phyloP scores from a whole-genome alignment of 1,140 invertebrate genomes.

The Euwallacea similis region DNA sequence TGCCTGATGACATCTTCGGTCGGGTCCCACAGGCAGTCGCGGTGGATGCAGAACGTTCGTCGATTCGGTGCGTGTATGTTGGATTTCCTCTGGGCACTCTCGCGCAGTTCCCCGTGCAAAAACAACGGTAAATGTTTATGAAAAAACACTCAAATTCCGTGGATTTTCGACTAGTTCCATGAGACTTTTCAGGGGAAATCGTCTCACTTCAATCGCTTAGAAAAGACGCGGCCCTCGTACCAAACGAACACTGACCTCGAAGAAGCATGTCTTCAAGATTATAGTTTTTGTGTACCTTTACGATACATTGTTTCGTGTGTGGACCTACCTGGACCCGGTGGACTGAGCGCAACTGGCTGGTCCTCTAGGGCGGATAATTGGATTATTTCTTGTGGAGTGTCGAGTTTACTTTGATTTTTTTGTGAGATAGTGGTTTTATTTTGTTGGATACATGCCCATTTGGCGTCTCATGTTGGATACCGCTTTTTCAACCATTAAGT shows the following conservation, averaged over 20 bases:
- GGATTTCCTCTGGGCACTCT: neutral
- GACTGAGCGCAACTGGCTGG: constrained; percentile 13
- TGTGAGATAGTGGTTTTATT: constrained; percentile 18
- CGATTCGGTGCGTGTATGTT: constrained; percentile 17
- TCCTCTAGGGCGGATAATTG: constrained; percentile 16
- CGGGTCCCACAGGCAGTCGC: constrained; percentile 26
- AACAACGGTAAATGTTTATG: constrained; percentile 23
- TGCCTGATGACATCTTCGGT: constrained; percentile 38
- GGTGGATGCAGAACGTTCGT: constrained; percentile 22
- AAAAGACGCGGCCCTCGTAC: neutral
- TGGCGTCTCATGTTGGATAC: constrained; percentile 9
- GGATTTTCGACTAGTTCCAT: neutral
- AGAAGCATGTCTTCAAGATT: constrained; percentile 26
- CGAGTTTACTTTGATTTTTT: constrained; percentile 9
- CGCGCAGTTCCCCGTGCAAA: neutral
- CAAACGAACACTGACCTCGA: constrained; percentile 23
- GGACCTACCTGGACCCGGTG: constrained; percentile 7
- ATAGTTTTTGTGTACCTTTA: constrained; percentile 27
- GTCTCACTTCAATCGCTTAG: neutral
- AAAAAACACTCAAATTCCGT: neutral
- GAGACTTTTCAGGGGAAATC: neutral
- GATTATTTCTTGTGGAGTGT: constrained; percentile 25
- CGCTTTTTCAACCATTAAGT: constrained; percentile 1
- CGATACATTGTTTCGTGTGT: constrained; percentile 22
- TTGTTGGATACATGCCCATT: neutral